Evolutionary conservation across 2,797 vertebrate genomes (phyloP).

Genomic region (Decapterus maruadsi): DNA sequence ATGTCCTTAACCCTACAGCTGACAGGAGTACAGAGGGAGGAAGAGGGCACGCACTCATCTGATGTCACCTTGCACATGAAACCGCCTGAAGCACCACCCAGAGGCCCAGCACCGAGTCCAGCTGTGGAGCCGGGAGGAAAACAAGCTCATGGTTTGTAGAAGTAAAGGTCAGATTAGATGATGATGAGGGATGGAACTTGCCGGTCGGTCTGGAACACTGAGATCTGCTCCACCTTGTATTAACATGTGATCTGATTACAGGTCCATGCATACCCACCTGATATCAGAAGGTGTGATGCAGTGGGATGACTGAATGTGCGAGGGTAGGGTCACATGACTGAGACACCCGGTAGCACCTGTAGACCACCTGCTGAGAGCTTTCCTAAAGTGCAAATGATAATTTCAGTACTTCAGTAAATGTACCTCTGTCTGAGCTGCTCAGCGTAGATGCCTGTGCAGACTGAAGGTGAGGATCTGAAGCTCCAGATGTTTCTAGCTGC

Average conservation of each 20-base stretch:
- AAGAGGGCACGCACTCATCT: constrained; percentile 13
- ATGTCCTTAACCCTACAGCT: constrained; percentile 29
- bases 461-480: neutral
- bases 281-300: neutral
- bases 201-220: neutral
- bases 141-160: neutral
- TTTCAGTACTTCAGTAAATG: neutral
- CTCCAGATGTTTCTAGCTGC: neutral
- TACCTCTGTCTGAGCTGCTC: neutral
- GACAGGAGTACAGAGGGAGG: constrained; percentile 25
- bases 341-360: neutral
- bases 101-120: neutral
- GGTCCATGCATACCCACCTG: neutral
- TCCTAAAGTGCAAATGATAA: neutral
- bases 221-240: neutral
- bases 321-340: neutral
- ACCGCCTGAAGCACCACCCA: neutral
- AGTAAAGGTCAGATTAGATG: neutral
- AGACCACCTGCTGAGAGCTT: neutral
- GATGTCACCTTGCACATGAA: constrained; percentile 17
- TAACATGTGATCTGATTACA: neutral
- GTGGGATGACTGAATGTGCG: neutral
- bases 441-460: neutral
- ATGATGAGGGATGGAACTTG: neutral
- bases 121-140: neutral